Base-by-base conservation (phyloP, 2,113 vertebrate species). In the Cichladusa arquata region DNA sequence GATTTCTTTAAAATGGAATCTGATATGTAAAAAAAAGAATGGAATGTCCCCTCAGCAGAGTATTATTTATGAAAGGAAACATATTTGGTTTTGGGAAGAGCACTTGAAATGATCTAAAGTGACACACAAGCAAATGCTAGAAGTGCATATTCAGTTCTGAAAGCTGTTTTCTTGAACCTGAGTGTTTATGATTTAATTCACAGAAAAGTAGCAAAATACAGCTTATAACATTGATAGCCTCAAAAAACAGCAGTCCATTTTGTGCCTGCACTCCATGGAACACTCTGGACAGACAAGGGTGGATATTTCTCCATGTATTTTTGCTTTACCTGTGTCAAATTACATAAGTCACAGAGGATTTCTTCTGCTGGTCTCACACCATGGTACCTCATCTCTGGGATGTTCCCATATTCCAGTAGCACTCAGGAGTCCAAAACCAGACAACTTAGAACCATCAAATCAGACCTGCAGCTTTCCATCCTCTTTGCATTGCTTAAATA, bases 41-140 rank as follows among this genome's bases (percentile, higher is more conserved):
- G 85, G 96, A 96, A 97, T 95, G 95, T 94, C 90, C 94, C 70
- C 51, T 94, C 88, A 95, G 93, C 85, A 81, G 77, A 78, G 56
- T 72, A 78, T 94, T 95, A 69, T 90, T 95, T 88, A 62, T 78
- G 81, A 93, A 87, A 78, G 58, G 87, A 93, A 97, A 71, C 74
- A 78, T 82, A 82, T 47, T 95, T 95, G 69, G 85, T 90, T 95
- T 92, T 86, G 81, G 72, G 65, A 92, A 91, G 58, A 91, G 80
- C 73, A 24, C 38, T 85, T 71, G 42, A 93, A 95, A 51, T 71
- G 28, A 29, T 66, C 70, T 80, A 23, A 88, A 91, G 73, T 62
- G 54, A 34, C 92, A 89, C 36, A 86, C 62, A 73, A 79, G 72
- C 71, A 85, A 84, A 91, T 71, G 79, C 79, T 81, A 60, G 81